These are phyloP conservation scores for Heterochromis multidens DNA, from an alignment of 2,113 vertebrate genomes.

Conservation along the genomic window DNA sequence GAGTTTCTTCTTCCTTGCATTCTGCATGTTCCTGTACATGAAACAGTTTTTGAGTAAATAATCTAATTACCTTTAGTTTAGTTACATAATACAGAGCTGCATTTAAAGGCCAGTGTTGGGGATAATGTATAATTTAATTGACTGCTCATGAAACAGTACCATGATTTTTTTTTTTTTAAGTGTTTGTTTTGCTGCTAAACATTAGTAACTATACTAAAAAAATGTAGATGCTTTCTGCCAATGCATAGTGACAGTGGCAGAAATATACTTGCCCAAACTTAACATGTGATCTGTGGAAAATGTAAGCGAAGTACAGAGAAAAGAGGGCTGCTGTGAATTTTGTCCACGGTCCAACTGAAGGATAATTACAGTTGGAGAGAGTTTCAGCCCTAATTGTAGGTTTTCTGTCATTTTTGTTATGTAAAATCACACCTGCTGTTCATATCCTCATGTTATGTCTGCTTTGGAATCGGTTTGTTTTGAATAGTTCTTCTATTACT, in stretches of 20 bases:
- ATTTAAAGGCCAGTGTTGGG: too few relatives aligned
- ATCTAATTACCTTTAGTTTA: too few relatives aligned
- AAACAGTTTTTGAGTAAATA: too few relatives aligned
- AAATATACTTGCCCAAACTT: not conserved
- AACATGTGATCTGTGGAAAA: not conserved
- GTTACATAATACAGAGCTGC: too few relatives aligned
- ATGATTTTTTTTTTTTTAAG: too few relatives aligned
- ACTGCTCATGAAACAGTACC: too few relatives aligned
- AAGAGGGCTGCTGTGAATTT: not conserved
- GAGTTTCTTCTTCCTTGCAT: not conserved
- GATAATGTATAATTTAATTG: too few relatives aligned
- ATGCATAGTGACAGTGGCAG: too few relatives aligned
- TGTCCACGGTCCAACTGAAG: not conserved
- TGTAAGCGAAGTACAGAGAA: not conserved
- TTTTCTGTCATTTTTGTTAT: not conserved
- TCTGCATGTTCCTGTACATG: not conserved
- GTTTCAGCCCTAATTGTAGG: not conserved
- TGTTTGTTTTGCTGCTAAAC: not conserved
- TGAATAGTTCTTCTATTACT: not conserved
- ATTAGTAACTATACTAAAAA: too few relatives aligned
- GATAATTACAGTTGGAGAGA: not conserved
- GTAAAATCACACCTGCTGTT: not conserved
- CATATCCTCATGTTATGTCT: not conserved
- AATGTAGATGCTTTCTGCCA: too few relatives aligned
- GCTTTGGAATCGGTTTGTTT: not conserved